A percentile compares a stretch with the other conserved stretches of the same genome.
phyloP scores from a whole-genome alignment of 2,113 vertebrate species.

The Menidia beryllina region DNA sequence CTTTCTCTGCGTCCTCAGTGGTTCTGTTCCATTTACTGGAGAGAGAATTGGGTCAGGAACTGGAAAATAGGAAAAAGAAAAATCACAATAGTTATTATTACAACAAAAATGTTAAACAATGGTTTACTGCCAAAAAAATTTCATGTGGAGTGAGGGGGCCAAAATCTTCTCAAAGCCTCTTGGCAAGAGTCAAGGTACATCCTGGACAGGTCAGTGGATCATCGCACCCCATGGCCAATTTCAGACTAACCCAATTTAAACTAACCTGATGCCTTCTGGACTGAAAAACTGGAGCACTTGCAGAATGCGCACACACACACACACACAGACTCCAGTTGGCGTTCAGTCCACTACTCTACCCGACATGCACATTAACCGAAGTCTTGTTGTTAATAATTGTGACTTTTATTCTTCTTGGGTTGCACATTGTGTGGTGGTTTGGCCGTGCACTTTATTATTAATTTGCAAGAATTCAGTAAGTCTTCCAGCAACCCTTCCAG shows the following conservation, averaged over 20 bases:
- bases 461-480: background rate
- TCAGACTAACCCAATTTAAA: too few relatives aligned
- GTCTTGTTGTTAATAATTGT: background rate
- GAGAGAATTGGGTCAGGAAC: conserved; percentile 9
- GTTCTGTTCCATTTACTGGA: conserved; percentile 1
- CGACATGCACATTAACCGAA: background rate
- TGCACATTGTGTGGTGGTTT: background rate
- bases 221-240: background rate
- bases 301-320: background rate
- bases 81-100: background rate
- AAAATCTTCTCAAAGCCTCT: background rate
- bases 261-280: background rate
- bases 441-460: conserved; percentile 1
- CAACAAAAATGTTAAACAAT: background rate
- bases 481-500: background rate
- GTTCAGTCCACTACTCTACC: background rate
- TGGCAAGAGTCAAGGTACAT: background rate
- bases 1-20: background rate
- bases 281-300: background rate
- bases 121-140: background rate
- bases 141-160: background rate
- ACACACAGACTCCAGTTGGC: background rate
- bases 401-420: background rate
- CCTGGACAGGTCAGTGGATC: background rate
- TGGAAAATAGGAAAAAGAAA: conserved; percentile 23